phyloP scores from a whole-genome alignment of 2,888 invertebrate genomes.

The Hemistola chrysoprasaria region DNA sequence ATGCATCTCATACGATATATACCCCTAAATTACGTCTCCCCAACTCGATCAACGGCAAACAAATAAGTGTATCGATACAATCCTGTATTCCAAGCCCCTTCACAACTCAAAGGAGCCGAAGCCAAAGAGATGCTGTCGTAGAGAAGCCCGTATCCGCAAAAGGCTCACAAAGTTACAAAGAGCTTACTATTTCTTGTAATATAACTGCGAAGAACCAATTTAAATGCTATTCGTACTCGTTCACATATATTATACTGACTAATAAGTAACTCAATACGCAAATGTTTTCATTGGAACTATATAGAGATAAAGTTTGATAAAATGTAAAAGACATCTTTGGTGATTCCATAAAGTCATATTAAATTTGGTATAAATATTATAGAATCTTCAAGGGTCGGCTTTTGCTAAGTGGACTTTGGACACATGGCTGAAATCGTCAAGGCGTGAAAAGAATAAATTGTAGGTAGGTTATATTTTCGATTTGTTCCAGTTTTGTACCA shows the following conservation, averaged over 20 bases:
- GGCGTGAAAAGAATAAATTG: too few species aligned
- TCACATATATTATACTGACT: conserved; percentile 6
- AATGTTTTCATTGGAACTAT: too few species aligned
- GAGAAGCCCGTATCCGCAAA: conserved; percentile 59
- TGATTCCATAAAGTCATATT: too few species aligned
- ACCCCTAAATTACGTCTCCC: conserved; percentile 41
- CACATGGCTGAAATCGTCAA: too few species aligned
- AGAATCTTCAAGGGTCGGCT: too few species aligned
- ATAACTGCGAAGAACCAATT: conserved; percentile 38
- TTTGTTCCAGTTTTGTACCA: too few species aligned
- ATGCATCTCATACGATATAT: conserved; percentile 26
- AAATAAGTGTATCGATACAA: conserved; percentile 69
- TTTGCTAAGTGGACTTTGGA: too few species aligned
- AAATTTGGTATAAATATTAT: too few species aligned
- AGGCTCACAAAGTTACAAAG: conserved; percentile 55
- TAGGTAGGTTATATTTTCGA: too few species aligned
- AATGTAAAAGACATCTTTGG: too few species aligned
- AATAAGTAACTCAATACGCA: not conserved
- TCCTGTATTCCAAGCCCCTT: conserved; percentile 59
- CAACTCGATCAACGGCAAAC: conserved; percentile 70
- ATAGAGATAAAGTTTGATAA: too few species aligned
- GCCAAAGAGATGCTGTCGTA: conserved; percentile 43
- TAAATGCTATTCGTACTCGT: conserved; percentile 17
- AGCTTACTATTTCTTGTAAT: conserved; percentile 35
- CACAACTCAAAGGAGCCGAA: conserved; percentile 16